Base-by-base conservation (phyloP, 2,113 vertebrate genomes). In the Neolamprologus hecqui region DNA sequence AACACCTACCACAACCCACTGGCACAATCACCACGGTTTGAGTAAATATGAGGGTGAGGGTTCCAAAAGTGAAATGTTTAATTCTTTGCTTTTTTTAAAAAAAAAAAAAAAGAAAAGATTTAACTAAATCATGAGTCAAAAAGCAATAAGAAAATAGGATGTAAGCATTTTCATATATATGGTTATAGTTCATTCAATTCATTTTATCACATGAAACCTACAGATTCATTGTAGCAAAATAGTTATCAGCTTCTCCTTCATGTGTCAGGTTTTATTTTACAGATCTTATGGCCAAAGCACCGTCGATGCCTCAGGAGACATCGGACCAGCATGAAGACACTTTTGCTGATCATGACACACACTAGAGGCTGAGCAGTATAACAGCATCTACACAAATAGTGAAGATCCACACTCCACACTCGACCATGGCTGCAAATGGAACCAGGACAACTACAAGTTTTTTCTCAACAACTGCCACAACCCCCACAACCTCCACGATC, bases 1-100 rank as follows among this genome's bases (percentile, higher is more conserved):
- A 92, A 94, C 93, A 91, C 87, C 86, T 81, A 89, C 89, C 92
- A 88, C 93, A 96, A 85, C 90, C 89, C 90, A 58, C 90, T 93
- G 91, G 90, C 92, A 92, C 82, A 77, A 82, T 58, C 79, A 63
- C 49, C 77, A 37, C 3, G 79, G 70, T 70, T 80, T 90, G 68
- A 89, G 80, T 89, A 55, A 89, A 92, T 89, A 63, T 23, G 17
- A 86, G 51, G 21, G 4, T 53, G 37, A 42, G 13, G 45, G 81
- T 81, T 42, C 33, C 53, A 83, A 83, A 82, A 73, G 31, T 70
- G 42, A 83, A 8, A 79, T 35, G 15, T 57, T 40, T 31, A 3
- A 15, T 31, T 75, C 45, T 19, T 15, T 75, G 70, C 28, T 73
- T 23, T 23, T 23, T 23, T 23, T 23, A 31, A 28, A 28, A 28